phyloP scores from a whole-genome alignment of 1,140 invertebrate species.

The Cydia splendana region DNA sequence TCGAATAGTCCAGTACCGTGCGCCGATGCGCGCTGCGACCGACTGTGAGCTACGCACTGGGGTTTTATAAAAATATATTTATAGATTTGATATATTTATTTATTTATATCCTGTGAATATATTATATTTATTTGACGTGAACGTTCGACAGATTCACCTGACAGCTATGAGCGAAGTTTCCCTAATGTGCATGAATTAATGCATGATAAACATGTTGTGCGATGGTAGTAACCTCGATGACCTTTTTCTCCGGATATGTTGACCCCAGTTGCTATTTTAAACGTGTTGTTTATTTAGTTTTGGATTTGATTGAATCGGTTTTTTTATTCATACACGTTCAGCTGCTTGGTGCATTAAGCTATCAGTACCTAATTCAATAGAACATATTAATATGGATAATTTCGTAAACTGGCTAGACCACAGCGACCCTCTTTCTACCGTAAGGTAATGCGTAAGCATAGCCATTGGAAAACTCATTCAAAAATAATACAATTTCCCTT shows the following conservation, averaged over 20 bases:
- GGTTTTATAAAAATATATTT: slow-evolving; percentile 33
- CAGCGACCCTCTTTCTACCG: too few relatives aligned
- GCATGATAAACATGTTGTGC: slow-evolving; percentile 18
- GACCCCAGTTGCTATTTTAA: not conserved
- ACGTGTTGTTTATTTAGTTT: not conserved
- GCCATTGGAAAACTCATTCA: too few relatives aligned
- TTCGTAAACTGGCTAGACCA: too few relatives aligned
- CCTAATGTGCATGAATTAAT: not conserved
- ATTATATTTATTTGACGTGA: slow-evolving; percentile 16
- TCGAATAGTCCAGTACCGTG: slow-evolving; percentile 54
- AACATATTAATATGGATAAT: too few relatives aligned
- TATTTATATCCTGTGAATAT: slow-evolving; percentile 12
- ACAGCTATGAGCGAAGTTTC: slow-evolving; percentile 14
- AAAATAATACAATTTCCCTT: too few relatives aligned
- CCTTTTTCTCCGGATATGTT: slow-evolving; percentile 3
- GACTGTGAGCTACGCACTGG: slow-evolving; percentile 48
- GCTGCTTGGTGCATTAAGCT: too few relatives aligned
- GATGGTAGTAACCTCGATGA: not conserved
- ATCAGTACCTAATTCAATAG: too few relatives aligned
- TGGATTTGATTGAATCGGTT: not conserved
- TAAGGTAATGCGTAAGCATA: too few relatives aligned
- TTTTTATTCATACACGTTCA: too few relatives aligned
- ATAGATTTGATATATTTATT: too few relatives aligned
- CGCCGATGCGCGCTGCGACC: slow-evolving; percentile 51
- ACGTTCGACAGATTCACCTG: slow-evolving; percentile 11